A percentile compares a stretch with the other conserved stretches of the same genome.
Evolutionary conservation across 2,797 vertebrate genomes (phyloP).

Genomic region (Mastacembelus armatus): DNA sequence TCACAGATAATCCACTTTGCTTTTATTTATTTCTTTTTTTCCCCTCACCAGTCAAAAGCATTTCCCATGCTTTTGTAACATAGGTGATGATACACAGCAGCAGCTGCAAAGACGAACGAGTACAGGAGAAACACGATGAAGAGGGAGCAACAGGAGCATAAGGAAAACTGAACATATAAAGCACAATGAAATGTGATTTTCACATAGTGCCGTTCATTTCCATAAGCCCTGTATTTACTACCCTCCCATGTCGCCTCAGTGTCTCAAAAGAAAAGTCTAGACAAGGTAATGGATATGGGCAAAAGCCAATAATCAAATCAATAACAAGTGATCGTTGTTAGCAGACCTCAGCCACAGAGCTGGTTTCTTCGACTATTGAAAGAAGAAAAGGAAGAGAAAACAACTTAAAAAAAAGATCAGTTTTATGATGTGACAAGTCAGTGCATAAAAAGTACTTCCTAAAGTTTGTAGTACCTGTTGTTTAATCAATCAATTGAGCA

Average conservation of each 20-base stretch:
- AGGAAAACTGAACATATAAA: slow-evolving; percentile 61
- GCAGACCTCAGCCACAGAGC: slow-evolving; percentile 17
- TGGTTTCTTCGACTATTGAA: neutral
- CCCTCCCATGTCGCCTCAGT: slow-evolving; percentile 54
- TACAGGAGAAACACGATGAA: slow-evolving; percentile 28
- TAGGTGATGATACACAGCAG: slow-evolving; percentile 19
- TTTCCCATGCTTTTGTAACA: slow-evolving; percentile 61
- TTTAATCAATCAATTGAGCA: too few species aligned
- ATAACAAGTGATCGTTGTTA: slow-evolving; percentile 44
- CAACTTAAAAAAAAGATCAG: too few species aligned
- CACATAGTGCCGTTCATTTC: slow-evolving; percentile 74
- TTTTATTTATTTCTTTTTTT: slow-evolving; percentile 58
- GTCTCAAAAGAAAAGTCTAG: slow-evolving; percentile 66
- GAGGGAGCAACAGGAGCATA: slow-evolving; percentile 21
- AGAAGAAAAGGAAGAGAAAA: too few species aligned
- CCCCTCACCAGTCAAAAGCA: slow-evolving; percentile 46
- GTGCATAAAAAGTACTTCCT: too few species aligned
- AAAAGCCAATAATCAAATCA: slow-evolving; percentile 56
- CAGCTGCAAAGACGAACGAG: slow-evolving; percentile 28
- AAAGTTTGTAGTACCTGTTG: too few species aligned
- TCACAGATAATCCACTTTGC: slow-evolving; percentile 73
- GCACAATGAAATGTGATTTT: slow-evolving; percentile 80
- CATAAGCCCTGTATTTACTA: slow-evolving; percentile 78
- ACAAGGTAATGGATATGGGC: slow-evolving; percentile 64
- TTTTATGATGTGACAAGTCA: too few species aligned